Evolutionary conservation across 2,113 vertebrate genomes (phyloP).

Genomic region (Amphiprion ocellaris): DNA sequence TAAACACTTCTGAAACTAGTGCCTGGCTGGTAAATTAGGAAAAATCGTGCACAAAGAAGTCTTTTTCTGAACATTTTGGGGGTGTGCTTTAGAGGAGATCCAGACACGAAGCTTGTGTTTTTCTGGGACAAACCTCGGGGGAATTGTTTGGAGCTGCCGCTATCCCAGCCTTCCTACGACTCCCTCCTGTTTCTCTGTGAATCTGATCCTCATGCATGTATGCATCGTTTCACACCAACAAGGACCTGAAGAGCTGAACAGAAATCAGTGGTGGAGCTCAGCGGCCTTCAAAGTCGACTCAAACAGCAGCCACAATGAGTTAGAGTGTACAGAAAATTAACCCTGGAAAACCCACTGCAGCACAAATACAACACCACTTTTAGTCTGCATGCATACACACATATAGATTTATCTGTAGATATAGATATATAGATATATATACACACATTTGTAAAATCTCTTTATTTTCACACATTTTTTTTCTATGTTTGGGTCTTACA

Average conservation of each 20-base stretch:
- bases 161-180: constrained; percentile 23
- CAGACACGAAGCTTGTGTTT: constrained; percentile 59
- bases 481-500: too few relatives aligned
- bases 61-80: neutral
- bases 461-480: too few relatives aligned
- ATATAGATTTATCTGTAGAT: too few relatives aligned
- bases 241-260: neutral
- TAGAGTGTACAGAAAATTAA: neutral
- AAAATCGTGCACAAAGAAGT: neutral
- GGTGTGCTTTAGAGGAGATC: constrained; percentile 26
- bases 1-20: neutral
- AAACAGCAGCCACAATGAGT: too few relatives aligned
- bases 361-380: too few relatives aligned
- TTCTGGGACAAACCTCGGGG: constrained; percentile 72
- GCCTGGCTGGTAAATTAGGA: neutral
- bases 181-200: constrained; percentile 6
- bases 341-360: too few relatives aligned
- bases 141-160: constrained; percentile 47
- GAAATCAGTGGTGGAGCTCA: neutral
- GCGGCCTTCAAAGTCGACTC: neutral
- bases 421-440: too few relatives aligned
- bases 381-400: too few relatives aligned
- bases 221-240: neutral
- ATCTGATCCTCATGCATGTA: constrained; percentile 26
- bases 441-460: too few relatives aligned